Base-by-base conservation (phyloP, 2,113 vertebrate genomes). In the Rousettus leschenaultii region DNA sequence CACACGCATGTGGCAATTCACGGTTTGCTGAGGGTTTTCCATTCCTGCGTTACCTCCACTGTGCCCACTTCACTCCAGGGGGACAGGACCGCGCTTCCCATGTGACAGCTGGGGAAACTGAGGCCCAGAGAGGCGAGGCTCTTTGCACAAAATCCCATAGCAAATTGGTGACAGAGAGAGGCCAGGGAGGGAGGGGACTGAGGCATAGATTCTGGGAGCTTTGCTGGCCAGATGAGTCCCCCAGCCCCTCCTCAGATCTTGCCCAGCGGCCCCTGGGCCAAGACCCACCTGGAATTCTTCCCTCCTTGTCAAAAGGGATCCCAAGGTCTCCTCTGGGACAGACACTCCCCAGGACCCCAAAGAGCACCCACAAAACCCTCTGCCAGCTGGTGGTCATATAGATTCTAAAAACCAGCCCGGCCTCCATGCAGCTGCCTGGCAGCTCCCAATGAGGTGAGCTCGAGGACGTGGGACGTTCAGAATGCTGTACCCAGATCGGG, bases 1-100 rank as follows among this genome's bases (percentile, higher is more conserved):
- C 28, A 4, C 73, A 7, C 12, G 10, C 87, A 28, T 0, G 1
- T 1, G 4, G 70, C 19, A 3, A 40, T 21, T 22, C 0, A 5
- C 35, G 15, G 65, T 10, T 11, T 28, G 33, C 89, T 10, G 7
- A 4, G 48, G 16, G 77, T 22, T 53, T 89, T 53, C 71, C 63
- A 2, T 24, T 28, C 53, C 45, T 55, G 16, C 28, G 10, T 28
- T 5, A 35, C 55, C 43, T 43, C 6, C 16, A 6, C 63, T 3
- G 12, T 33, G 45, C 22, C 28, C n/a, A 5, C 45, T 8, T 15
- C 14, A 1, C 63, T 43, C 21, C 68, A 15, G 40, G 38, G 57
- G 55, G 10, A 24, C 30, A 2, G 53, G 10, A 38, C 30, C 2
- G 0, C 3, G 3, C 30, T 68, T n/a, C 85, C 11, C 7, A 0